Evolutionary conservation across 2,113 vertebrate species (phyloP).

Genomic region (Pteruthius melanotis): DNA sequence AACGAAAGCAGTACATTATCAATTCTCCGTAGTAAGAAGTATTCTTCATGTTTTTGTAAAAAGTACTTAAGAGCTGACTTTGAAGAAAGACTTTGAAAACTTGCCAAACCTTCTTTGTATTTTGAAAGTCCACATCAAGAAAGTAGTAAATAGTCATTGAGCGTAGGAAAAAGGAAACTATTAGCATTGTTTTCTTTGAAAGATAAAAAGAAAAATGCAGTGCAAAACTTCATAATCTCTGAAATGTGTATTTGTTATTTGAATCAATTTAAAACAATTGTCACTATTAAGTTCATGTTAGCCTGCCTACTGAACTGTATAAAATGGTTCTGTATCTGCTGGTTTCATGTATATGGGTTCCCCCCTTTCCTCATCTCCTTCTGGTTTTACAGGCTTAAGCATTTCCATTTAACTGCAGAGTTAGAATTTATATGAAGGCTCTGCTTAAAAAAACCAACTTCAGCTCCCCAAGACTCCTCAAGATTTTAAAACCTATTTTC

Average conservation of each 20-base stretch:
- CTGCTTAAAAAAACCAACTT: neutral
- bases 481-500: neutral
- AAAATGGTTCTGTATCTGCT: constrained; percentile 64
- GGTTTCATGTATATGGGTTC: constrained; percentile 26
- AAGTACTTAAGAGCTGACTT: constrained; percentile 77
- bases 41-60: constrained; percentile 77
- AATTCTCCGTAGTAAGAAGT: constrained; percentile 70
- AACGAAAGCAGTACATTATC: constrained; percentile 71
- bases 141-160: constrained; percentile 77
- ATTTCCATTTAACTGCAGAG: constrained; percentile 28
- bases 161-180: constrained; percentile 84
- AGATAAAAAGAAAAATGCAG: constrained; percentile 80
- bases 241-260: constrained; percentile 79
- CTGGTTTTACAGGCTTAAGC: constrained; percentile 27
- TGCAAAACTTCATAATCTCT: constrained; percentile 80
- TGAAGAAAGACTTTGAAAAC: constrained; percentile 79
- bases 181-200: constrained; percentile 85
- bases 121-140: constrained; percentile 82
- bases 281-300: constrained; percentile 62
- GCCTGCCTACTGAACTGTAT: constrained; percentile 59
- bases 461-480: neutral
- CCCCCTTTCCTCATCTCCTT: constrained; percentile 4
- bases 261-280: constrained; percentile 76
- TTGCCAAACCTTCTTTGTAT: constrained; percentile 82
- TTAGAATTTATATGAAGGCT: constrained; percentile 8